These are phyloP conservation scores for Megalonaias nervosa DNA, from an alignment of 1,140 invertebrate genomes.

Conservation along the genomic window DNA sequence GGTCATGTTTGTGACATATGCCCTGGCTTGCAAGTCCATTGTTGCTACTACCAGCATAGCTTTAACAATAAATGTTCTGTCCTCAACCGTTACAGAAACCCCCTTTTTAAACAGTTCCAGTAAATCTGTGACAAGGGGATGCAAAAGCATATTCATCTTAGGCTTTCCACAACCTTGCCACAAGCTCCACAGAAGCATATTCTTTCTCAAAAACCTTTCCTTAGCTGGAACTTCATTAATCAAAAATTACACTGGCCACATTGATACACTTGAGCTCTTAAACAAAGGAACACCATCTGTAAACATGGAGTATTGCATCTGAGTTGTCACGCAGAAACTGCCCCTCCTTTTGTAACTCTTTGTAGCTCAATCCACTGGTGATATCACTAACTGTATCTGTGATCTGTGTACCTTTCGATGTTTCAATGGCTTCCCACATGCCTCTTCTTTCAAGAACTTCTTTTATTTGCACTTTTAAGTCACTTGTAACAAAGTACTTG, in stretches of 20 bases:
- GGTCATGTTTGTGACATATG: conserved; percentile 20
- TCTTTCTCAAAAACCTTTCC: conserved; percentile 22
- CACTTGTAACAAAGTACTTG: too few species aligned
- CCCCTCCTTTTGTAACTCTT: conserved; percentile 14
- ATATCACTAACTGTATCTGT: too few species aligned
- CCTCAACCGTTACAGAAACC: not conserved
- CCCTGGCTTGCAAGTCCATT: conserved; percentile 35
- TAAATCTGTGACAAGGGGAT: conserved; percentile 13
- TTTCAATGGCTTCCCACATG: too few species aligned
- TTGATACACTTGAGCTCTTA: conserved; percentile 15
- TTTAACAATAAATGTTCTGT: conserved; percentile 19
- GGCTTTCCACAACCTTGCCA: conserved; percentile 25
- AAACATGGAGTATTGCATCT: conserved; percentile 27
- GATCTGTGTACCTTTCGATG: too few species aligned
- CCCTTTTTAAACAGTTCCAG: conserved; percentile 15
- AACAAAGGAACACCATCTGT: conserved; percentile 36
- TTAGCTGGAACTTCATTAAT: conserved; percentile 27
- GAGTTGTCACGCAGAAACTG: conserved; percentile 7
- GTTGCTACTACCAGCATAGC: conserved; percentile 20
- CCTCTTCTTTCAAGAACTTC: too few species aligned
- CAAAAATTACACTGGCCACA: conserved; percentile 36
- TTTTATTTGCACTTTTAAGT: too few species aligned
- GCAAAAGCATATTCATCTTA: conserved; percentile 9
- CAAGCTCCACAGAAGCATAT: conserved; percentile 26
- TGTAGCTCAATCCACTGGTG: too few species aligned